A percentile compares a stretch with the other conserved stretches of the same genome.
Evolutionary conservation across 2,888 invertebrate genomes (phyloP).

Genomic region (Phania funesta): DNA sequence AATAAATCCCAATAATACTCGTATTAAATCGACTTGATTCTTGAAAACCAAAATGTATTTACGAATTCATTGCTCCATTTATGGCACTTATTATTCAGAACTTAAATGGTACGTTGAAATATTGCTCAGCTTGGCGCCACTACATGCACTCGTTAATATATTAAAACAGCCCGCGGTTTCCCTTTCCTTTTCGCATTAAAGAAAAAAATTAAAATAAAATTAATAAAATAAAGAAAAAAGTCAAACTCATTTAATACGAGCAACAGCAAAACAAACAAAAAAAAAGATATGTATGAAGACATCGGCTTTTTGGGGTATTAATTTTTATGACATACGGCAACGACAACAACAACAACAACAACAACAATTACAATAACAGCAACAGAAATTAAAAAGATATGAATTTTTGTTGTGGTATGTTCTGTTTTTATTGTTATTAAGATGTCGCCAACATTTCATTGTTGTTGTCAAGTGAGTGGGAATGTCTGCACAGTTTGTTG

Average conservation of each 20-base stretch:
- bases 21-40: background rate
- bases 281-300: conserved; percentile 54
- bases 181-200: conserved; percentile 69
- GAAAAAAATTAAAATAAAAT: conserved; percentile 49
- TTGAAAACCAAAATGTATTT: conserved; percentile 15
- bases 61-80: conserved; percentile 68
- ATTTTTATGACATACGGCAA: background rate
- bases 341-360: background rate
- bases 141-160: conserved; percentile 54
- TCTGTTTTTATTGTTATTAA: conserved; percentile 41
- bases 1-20: too few relatives aligned
- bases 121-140: conserved; percentile 65
- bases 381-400: conserved; percentile 62
- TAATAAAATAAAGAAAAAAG: conserved; percentile 58
- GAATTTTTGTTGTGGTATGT: background rate
- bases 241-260: conserved; percentile 45
- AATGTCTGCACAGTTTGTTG: conserved; percentile 25
- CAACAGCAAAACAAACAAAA: background rate
- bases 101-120: conserved; percentile 65
- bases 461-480: conserved; percentile 34
- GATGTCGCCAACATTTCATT: conserved; percentile 59
- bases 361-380: conserved; percentile 36
- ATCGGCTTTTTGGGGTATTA: conserved; percentile 38
- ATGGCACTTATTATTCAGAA: conserved; percentile 66
- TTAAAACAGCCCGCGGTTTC: conserved; percentile 64